Percentiles rank a stretch among this genome's conserved stretches.
phyloP scores from a whole-genome alignment of 1,140 invertebrate genomes.

The Linepithema humile region DNA sequence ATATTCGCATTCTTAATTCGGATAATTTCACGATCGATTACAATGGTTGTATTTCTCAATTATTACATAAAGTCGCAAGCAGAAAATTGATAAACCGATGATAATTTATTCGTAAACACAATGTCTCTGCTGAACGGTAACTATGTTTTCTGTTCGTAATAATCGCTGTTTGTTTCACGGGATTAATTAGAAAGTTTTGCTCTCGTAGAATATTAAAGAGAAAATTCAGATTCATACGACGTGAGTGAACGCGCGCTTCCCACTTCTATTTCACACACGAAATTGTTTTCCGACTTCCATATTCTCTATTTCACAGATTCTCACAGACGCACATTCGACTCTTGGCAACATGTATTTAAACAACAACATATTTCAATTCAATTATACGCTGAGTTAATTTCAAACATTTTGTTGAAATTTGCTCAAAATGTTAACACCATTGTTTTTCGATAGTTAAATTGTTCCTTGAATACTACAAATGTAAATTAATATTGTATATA shows the following conservation, averaged over 20 bases:
- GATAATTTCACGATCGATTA: constrained; percentile 15
- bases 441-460: background rate
- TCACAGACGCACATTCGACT: background rate
- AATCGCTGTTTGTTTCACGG: background rate
- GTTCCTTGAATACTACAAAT: background rate
- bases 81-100: constrained; percentile 5
- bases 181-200: constrained; percentile 14
- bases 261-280: background rate
- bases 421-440: background rate
- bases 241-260: background rate
- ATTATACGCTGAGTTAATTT: background rate
- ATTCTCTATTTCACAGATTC: background rate
- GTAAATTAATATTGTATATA: background rate
- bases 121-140: background rate
- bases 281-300: background rate
- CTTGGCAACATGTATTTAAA: background rate
- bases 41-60: background rate
- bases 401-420: background rate
- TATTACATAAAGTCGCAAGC: constrained; percentile 13
- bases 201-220: background rate
- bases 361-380: background rate
- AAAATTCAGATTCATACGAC: background rate
- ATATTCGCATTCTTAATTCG: background rate
- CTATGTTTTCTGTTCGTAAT: background rate
- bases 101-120: constrained; percentile 9